Base-by-base conservation (phyloP, 2,888 invertebrate species). In the Toxonevra muliebris region DNA sequence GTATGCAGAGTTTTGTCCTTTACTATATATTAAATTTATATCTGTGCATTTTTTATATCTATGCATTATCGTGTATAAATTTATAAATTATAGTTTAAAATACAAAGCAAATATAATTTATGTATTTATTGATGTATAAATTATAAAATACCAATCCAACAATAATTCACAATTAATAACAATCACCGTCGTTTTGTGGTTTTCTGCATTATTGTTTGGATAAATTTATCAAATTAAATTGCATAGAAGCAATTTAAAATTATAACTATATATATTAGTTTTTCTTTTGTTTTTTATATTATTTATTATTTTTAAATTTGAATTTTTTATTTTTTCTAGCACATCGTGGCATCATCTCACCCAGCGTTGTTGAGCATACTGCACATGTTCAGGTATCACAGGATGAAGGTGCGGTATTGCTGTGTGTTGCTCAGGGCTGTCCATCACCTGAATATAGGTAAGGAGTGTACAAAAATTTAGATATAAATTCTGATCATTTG, bases 371-470 rank as follows among this genome's bases (percentile, higher is more conserved):
- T 74, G 91, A 92, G 79, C 90, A 91, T 83, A 90, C 90, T 58
- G 89, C 89, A 62, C 88, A 89, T 73, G 89, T 92, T 42, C 89
- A 90, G 75, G 91, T 91, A 59, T 89, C 90, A 61, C 91, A 92
- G 82, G 92, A 92, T 75, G 91, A 91, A 81, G 90, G 90, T 64
- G 91, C 91, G 8, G 91, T 92, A 65, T 85, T 93, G 73, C 87
- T 93, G 70, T 93, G 93, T 85, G 89, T 92, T 55, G 91, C 93
- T n/a, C 91, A 91, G 81, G 92, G 91, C 66, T 92, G 92, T 85
- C 93, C 93, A 67, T 88, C 91, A 53, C 92, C 93, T n/a, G 91
- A 90, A 86, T 90, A 92, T 86, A 89, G 91, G 93, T 92, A 87
- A 86, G 83, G 11, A 61, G 41, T 17, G 10, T n/a, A 5, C 15